Evolutionary conservation across 64 coral and sea anemone genomes (phyloP), one percentile per base, ranked within the genome.

Genomic region (Pachyseris speciosa): DNA sequence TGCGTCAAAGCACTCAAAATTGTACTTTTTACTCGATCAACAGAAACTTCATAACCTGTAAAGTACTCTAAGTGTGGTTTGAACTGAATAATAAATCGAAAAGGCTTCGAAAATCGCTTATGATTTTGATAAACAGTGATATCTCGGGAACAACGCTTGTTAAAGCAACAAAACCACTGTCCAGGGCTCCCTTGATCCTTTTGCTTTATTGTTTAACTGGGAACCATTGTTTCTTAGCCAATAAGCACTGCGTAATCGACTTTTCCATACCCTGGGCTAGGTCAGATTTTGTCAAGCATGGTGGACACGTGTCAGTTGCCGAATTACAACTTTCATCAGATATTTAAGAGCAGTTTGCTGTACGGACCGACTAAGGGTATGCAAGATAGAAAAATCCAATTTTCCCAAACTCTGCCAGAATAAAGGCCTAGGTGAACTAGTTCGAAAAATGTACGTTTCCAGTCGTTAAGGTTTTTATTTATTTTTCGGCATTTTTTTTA

Each of bases 91-190:
- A 85, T 68, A 68, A 69, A 34, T 15, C 47, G 16, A 85, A 85
- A 85, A 48, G 63, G 25, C 19, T 86, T 86, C 83, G 83, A 86
- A 86, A 86, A 86, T 38, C 12, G 83, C 83, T 86, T 69, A 63
- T 86, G 47, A 86, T 86, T 86, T 69, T 4, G 38, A 69, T 48
- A 69, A 66, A 49, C 64, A 65, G 42, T 33, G 26, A 36, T 86
- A 86, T 86, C 27, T 86, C 22, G 34, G 10, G 42, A 59, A 81
- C 48, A 37, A 81, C 60, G 31, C 29, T n/a, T 49, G 49, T 59
- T 59, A 9, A 49, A 36, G 15, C 78, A 83, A 59, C 57, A 49
- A 83, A 83, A 83, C 78, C 59, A 32, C 78, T 36, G 78, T 83
- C 50, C 60, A 58, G 16, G 51, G 34, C 50, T 51, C 60, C 50